phyloP scores from a whole-genome alignment of 2,888 invertebrate species.

The Saturnia pavonia region DNA sequence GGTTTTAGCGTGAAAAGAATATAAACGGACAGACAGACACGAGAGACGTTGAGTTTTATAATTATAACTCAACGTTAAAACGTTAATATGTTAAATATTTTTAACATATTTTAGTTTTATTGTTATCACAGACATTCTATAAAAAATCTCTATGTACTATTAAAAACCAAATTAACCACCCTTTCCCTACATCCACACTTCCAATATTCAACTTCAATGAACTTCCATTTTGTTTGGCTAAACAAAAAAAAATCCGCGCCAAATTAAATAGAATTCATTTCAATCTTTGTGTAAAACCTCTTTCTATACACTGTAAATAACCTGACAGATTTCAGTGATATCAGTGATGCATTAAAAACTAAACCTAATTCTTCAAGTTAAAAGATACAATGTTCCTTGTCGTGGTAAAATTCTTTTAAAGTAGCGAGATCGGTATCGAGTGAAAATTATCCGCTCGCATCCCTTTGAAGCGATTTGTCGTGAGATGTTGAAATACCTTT shows the following conservation, averaged over 20 bases:
- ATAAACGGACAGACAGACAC: too few species aligned
- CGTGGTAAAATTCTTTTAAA: constrained; percentile 37
- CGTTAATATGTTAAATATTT: too few species aligned
- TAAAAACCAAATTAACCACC: constrained; percentile 29
- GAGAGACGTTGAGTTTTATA: too few species aligned
- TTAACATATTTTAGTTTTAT: too few species aligned
- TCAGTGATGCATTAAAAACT: constrained; percentile 24
- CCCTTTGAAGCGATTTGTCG: constrained; percentile 66
- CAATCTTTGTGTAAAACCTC: constrained; percentile 44
- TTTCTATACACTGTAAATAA: constrained; percentile 61
- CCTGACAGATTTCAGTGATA: constrained; percentile 45
- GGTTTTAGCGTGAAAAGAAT: too few species aligned
- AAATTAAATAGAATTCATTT: constrained; percentile 72
- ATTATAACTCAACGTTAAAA: too few species aligned
- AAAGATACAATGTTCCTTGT: constrained; percentile 25
- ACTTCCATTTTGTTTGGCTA: constrained; percentile 32
- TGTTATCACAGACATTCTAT: background rate
- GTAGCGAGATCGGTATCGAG: constrained; percentile 65
- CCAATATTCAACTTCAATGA: constrained; percentile 42
- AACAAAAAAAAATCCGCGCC: constrained; percentile 43
- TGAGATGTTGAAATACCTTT: constrained; percentile 52
- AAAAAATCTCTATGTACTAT: background rate
- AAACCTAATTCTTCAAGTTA: constrained; percentile 22
- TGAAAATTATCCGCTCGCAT: constrained; percentile 63
- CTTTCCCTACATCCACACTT: constrained; percentile 35